Evolutionary conservation across 2,797 vertebrate genomes (phyloP).

Genomic region (Channa striata): DNA sequence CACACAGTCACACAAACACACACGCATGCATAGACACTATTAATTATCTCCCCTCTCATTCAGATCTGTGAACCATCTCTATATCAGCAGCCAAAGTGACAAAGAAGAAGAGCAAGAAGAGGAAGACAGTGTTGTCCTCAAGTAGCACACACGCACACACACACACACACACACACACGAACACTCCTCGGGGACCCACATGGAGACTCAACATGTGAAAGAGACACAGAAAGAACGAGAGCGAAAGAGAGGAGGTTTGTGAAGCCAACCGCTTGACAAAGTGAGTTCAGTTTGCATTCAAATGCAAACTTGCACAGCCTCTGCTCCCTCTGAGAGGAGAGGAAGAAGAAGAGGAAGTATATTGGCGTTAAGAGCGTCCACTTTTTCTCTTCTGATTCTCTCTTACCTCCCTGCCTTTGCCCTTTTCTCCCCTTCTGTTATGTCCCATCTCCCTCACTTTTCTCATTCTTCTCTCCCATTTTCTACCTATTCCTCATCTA

Average conservation of each 20-base stretch:
- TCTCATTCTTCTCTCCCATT: neutral
- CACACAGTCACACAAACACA: constrained; percentile 24
- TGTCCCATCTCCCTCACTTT: too few species aligned
- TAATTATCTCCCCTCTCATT: constrained; percentile 65
- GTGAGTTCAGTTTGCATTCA: constrained; percentile 57
- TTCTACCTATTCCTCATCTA: neutral
- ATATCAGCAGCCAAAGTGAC: constrained; percentile 33
- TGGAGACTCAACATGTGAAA: constrained; percentile 35
- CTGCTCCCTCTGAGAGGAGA: constrained; percentile 11
- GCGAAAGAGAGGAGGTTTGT: constrained; percentile 41
- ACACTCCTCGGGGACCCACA: constrained; percentile 6
- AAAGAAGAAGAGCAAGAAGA: constrained; percentile 13
- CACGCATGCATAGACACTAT: constrained; percentile 43
- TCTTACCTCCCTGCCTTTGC: constrained; percentile 20
- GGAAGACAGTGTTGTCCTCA: constrained; percentile 25
- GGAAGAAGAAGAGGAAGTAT: constrained; percentile 16
- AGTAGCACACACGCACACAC: constrained; percentile 18
- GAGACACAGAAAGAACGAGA: constrained; percentile 5
- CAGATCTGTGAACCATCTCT: constrained; percentile 59
- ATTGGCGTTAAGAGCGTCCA: constrained; percentile 23
- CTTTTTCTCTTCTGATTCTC: constrained; percentile 22
- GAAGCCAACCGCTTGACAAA: constrained; percentile 49
- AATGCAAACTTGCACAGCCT: constrained; percentile 42
- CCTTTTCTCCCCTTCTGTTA: constrained; percentile 13
- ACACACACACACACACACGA: constrained; percentile 1